Base-by-base conservation (phyloP, 2,888 invertebrate genomes). In the Poecilobothrus nobilitatus region DNA sequence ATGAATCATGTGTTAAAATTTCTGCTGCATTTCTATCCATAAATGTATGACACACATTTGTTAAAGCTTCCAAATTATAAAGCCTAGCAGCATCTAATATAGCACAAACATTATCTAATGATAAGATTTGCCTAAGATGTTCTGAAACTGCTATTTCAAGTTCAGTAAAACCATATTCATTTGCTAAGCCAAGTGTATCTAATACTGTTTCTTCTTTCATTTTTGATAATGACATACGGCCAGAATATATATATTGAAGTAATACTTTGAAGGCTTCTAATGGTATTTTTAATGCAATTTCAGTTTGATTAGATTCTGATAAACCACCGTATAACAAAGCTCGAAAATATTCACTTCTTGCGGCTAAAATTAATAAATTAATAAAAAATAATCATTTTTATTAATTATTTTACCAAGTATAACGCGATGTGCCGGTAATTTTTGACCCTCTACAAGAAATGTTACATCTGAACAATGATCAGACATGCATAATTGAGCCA, bases 341-440 rank as follows among this genome's bases (percentile, higher is more conserved):
- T 80, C 96, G 86, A 82, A 98, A 99, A 83, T 97, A 99, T 76
- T 97, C 94, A 78, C 97, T 96, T 76, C 98, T 86, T 37, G 96
- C 93, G 0, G 98, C 98, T 68, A 99, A 85, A 74, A 65, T 53
- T 18, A 53, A 18, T 4, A 10, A 37, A 37, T 37, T n/a, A 18
- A 53, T 4, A 53, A 9, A 3, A 10, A 9, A 12, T 44, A 44
- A 44, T 15, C 53, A 18, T 6, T 6, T 53, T 18, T 53, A 18
- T 53, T 53, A 12, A 53, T 18, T 12, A 53, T 12, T 10, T 53
- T 53, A 53, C 53, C 53, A 53, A 53, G 53, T 63, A 99, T 93
- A 7, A 97, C 88, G 0, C 81, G 78, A 73, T 82, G 82, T 33
- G 81, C 82, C n/a, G 81, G 81, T 67, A 82, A 68, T 18, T 72